Base-by-base conservation (phyloP, 1,140 invertebrate species). In the Caenorhabditis inopinata region DNA sequence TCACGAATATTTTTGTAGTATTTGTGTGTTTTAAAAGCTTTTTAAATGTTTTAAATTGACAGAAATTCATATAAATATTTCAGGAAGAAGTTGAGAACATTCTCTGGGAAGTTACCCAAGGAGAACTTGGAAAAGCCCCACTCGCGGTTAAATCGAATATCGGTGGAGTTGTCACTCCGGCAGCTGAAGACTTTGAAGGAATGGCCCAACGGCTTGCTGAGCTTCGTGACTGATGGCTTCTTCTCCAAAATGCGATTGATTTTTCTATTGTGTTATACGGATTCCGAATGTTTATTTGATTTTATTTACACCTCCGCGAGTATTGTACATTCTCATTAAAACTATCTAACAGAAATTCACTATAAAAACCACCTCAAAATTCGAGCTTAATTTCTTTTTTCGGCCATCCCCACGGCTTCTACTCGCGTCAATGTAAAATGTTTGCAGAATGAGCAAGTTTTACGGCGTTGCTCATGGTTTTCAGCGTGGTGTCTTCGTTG, bases 31-130 rank as follows among this genome's bases (percentile, higher is more conserved):
- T n/a, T n/a, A n/a, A n/a, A n/a, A n/a, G n/a, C n/a, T n/a, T n/a
- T n/a, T n/a, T 1, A 51, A 51, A 9, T 25, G 0, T 25, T 42
- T 5, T 42, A 7, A 42, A 5, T 7, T 7, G 5, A 42, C 38
- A 7, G n/a, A 53, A 11, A 27, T 11, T 23, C n/a, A 53, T 9
- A 35, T 46, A 11, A 21, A 2, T 73, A 14, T 49, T 79, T 23
- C 78, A 79, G 85, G 92, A 92, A 86, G 95, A 97, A 91, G 93
- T 97, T 74, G 95, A 97, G 85, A 96, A 96, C 90, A 93, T 98
- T n/a, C 90, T 98, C 14, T 97, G 93, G 93, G 96, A 98, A 90
- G 90, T 98, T 1, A 97, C 96, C 1, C 93, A 94, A 86, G 96
- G 96, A 29, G 87, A 89, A 74, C 77, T 88, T 18, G 87, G 87